Evolutionary conservation across 2,113 vertebrate genomes (phyloP).

Genomic region (Gorsachius goisagi): DNA sequence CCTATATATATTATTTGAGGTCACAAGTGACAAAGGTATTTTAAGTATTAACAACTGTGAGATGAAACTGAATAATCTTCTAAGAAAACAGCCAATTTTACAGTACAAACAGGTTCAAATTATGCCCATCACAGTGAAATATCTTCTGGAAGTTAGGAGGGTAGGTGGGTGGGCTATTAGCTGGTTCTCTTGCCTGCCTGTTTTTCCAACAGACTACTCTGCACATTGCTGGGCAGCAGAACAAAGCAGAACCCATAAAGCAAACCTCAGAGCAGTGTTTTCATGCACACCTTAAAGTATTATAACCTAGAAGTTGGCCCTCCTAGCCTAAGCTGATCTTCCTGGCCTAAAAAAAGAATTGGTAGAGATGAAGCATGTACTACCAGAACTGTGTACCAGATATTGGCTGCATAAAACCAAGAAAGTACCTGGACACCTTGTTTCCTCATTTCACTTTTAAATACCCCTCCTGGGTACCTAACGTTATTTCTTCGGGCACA

Average conservation of each 20-base stretch:
- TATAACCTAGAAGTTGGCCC: neutral
- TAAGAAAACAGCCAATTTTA: neutral
- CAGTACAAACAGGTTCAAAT: neutral
- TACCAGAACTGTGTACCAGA: neutral
- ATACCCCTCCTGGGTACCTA: neutral
- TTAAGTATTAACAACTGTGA: neutral
- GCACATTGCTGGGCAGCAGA: no score
- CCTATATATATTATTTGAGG: neutral
- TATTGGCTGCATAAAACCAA: neutral
- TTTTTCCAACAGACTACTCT: neutral
- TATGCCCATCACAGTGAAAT: no score
- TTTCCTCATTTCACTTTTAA: neutral
- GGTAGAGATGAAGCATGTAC: neutral
- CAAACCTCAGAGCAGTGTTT: neutral
- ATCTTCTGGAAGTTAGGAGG: neutral
- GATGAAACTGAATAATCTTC: neutral
- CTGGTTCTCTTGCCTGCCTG: neutral
- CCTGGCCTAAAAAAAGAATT: neutral
- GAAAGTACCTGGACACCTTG: neutral
- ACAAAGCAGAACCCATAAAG: neutral
- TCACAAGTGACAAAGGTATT: neutral
- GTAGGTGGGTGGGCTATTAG: neutral
- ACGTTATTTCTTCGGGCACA: rapidly evolving
- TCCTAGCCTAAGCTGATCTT: neutral
- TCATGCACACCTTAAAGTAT: neutral